These are phyloP conservation scores for Festucalex cinctus DNA, from an alignment of 2,113 vertebrate genomes.

Conservation along the genomic window DNA sequence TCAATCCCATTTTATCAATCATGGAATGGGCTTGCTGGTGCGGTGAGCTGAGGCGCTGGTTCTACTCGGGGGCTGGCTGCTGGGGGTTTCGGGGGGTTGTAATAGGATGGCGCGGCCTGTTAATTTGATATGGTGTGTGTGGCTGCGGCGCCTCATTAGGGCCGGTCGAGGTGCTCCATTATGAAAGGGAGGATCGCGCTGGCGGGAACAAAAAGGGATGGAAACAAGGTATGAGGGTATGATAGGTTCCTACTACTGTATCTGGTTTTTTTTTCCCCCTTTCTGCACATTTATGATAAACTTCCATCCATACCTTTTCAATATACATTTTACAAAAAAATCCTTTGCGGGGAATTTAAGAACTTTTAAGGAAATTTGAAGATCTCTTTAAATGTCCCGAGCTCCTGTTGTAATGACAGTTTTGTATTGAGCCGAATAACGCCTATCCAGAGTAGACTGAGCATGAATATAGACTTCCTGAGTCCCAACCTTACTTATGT, in stretches of 20 bases:
- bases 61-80: slow-evolving; percentile 50
- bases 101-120: slow-evolving; percentile 62
- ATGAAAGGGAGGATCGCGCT: slow-evolving; percentile 24
- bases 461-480: not conserved
- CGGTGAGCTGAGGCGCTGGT: slow-evolving; percentile 33
- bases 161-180: slow-evolving; percentile 44
- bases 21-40: slow-evolving; percentile 28
- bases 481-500: not conserved
- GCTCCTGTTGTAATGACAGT: too few relatives aligned
- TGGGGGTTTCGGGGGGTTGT: slow-evolving; percentile 42
- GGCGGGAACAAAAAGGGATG: slow-evolving; percentile 35
- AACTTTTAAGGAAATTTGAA: too few relatives aligned
- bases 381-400: too few relatives aligned
- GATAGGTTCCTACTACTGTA: not conserved
- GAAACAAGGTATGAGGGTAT: not conserved
- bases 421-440: too few relatives aligned
- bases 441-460: too few relatives aligned
- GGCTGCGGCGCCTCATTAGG: slow-evolving; percentile 63
- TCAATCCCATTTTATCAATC: slow-evolving; percentile 62
- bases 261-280: not conserved
- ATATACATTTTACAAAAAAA: too few relatives aligned
- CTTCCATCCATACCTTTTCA: too few relatives aligned
- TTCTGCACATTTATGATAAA: not conserved
- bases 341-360: too few relatives aligned
- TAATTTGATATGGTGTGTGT: slow-evolving; percentile 63